phyloP scores from a whole-genome alignment of 2,888 invertebrate genomes.

The Drosophila peninsularis region DNA sequence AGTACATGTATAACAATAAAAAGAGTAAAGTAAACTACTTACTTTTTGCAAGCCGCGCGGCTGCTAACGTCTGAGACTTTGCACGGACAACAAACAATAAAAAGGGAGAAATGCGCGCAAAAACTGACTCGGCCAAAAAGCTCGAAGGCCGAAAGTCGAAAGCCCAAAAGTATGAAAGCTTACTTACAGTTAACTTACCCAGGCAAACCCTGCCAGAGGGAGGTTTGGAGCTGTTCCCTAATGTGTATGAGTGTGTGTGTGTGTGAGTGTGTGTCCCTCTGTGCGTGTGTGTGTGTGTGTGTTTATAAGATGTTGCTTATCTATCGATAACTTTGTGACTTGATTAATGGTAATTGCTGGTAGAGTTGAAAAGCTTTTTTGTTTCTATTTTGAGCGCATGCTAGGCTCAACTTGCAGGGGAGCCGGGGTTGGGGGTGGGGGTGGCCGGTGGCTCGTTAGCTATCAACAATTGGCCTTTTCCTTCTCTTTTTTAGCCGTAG shows the following conservation, averaged over 20 bases:
- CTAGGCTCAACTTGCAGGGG: constrained; percentile 6
- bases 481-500: neutral
- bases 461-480: constrained; percentile 5
- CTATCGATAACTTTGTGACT: constrained; percentile 13
- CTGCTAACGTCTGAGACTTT: constrained; percentile 43
- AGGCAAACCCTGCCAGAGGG: constrained; percentile 21
- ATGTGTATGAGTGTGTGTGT: neutral
- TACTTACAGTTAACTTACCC: constrained; percentile 28
- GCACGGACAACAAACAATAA: constrained; percentile 40
- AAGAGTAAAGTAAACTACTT: constrained; percentile 55
- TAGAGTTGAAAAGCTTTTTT: constrained; percentile 20
- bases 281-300: neutral
- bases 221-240: neutral
- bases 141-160: constrained; percentile 30
- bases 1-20: neutral
- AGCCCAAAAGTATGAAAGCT: constrained; percentile 31
- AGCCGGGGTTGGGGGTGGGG: neutral
- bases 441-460: neutral
- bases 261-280: neutral
- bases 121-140: constrained; percentile 39
- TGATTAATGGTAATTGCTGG: constrained; percentile 18
- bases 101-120: constrained; percentile 18
- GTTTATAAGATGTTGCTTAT: constrained; percentile 13
- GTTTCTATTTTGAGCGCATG: constrained; percentile 10
- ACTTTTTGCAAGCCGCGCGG: constrained; percentile 29